These are phyloP conservation scores for Bombus terrestris DNA, from an alignment of 1,140 invertebrate species.

Conservation along the genomic window DNA sequence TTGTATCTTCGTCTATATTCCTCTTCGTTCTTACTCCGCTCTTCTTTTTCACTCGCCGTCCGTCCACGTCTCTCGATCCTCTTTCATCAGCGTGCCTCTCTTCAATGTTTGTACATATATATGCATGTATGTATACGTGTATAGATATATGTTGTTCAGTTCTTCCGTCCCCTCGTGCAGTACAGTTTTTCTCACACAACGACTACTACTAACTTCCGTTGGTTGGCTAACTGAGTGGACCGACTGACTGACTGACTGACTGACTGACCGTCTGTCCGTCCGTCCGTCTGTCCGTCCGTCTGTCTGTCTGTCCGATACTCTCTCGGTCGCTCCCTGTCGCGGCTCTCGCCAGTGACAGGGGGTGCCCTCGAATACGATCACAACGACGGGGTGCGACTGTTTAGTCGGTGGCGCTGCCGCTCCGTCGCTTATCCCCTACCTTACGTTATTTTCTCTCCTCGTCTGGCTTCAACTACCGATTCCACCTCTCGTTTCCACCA, in stretches of 20 bases:
- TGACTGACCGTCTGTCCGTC: slow-evolving; percentile 41
- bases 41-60: background rate
- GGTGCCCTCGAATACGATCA: slow-evolving; percentile 68
- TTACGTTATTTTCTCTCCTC: background rate
- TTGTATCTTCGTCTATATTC: slow-evolving; percentile 21
- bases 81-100: background rate
- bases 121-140: background rate
- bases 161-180: background rate
- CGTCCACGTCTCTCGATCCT: background rate
- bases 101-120: background rate
- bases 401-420: slow-evolving; percentile 71
- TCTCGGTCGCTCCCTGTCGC: slow-evolving; percentile 67
- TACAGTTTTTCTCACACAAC: background rate
- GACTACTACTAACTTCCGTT: background rate
- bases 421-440: slow-evolving; percentile 57
- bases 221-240: slow-evolving; percentile 28
- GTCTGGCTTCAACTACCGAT: background rate
- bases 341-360: slow-evolving; percentile 68
- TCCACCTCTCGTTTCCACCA: background rate
- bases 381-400: slow-evolving; percentile 75
- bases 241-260: slow-evolving; percentile 58
- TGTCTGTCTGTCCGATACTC: slow-evolving; percentile 55
- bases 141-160: background rate
- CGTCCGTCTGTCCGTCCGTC: slow-evolving; percentile 45
- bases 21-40: background rate